Evolutionary conservation across 2,888 invertebrate species (phyloP), one percentile per base, ranked within the genome.

Genomic region (Limnephilus marmoratus): DNA sequence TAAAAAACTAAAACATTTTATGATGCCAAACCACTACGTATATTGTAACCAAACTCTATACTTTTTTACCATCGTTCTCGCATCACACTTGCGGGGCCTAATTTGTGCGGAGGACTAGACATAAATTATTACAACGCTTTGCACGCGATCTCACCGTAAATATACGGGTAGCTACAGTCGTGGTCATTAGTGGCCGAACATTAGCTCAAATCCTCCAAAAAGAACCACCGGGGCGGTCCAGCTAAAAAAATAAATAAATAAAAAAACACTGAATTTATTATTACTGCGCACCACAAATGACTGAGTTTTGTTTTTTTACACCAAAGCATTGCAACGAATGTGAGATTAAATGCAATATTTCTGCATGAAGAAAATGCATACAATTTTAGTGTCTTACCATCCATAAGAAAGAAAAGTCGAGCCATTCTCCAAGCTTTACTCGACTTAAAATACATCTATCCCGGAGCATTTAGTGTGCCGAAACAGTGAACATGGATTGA

Each of bases 111-210:
- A 29, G 86, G 45, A 86, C 86, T 86, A 24, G 41, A 45, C 86
- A 86, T 86, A 45, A 86, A 86, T 86, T 68, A 68, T 68, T 68
- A 68, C 68, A 45, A 86, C 24, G 45, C 49, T 29, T 45, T n/a
- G 86, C 86, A 86, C 86, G 86, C 86, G 45, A 86, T 86, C 86
- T 86, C 86, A 13, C 45, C 86, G 45, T 86, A 86, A 86, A 86
- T 83, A 83, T 83, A 68, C 24, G 68, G 24, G 68, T 68, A 68
- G 68, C 24, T 68, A 68, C 68, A 68, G 68, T 68, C 68, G 7
- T 68, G 24, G 2, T 9, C 24, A 68, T 68, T 68, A 68, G 24
- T 68, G 68, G 68, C 68, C 11, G 24, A 68, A 68, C 68, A 68
- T 68, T 24, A 24, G 24, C 9, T n/a, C 68, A 68, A 68, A 68